phyloP scores from a whole-genome alignment of 2,797 vertebrate species.

The Scleropages formosus region DNA sequence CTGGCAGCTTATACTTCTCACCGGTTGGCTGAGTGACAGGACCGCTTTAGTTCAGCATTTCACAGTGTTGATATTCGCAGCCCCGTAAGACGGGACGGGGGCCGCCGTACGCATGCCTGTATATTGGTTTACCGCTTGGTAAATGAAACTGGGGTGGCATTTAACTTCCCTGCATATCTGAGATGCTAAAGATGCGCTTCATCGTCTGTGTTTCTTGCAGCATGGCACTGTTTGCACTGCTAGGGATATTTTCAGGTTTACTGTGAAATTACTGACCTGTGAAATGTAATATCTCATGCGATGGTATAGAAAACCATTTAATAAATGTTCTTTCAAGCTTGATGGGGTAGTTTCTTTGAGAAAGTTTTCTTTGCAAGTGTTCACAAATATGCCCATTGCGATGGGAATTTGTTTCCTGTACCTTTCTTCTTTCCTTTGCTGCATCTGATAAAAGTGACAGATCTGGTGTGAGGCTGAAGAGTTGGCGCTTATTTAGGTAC shows the following conservation, averaged over 20 bases:
- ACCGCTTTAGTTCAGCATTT: conserved; percentile 40
- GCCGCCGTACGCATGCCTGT: conserved; percentile 13
- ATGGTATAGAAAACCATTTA: too few species aligned
- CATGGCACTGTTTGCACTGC: too few species aligned
- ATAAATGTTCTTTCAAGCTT: too few species aligned
- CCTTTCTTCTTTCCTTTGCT: too few species aligned
- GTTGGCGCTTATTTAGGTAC: conserved; percentile 13
- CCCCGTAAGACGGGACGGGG: conserved; percentile 31
- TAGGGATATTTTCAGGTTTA: too few species aligned
- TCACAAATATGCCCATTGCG: not conserved
- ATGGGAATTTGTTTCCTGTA: not conserved
- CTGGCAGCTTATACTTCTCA: conserved; percentile 17
- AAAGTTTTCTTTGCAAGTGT: not conserved
- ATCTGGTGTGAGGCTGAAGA: not conserved
- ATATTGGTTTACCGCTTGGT: conserved; percentile 36
- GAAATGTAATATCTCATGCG: too few species aligned
- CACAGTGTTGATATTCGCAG: conserved; percentile 29
- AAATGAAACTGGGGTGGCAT: conserved; percentile 33
- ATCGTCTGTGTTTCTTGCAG: too few species aligned
- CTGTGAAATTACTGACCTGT: too few species aligned
- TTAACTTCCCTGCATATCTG: conserved; percentile 31
- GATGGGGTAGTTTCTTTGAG: too few species aligned
- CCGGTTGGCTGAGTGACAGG: conserved; percentile 18
- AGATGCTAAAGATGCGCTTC: not conserved
- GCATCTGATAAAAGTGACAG: not conserved